Base-by-base conservation (phyloP, 2,888 invertebrate species). In the Blastobasis lacticolella region DNA sequence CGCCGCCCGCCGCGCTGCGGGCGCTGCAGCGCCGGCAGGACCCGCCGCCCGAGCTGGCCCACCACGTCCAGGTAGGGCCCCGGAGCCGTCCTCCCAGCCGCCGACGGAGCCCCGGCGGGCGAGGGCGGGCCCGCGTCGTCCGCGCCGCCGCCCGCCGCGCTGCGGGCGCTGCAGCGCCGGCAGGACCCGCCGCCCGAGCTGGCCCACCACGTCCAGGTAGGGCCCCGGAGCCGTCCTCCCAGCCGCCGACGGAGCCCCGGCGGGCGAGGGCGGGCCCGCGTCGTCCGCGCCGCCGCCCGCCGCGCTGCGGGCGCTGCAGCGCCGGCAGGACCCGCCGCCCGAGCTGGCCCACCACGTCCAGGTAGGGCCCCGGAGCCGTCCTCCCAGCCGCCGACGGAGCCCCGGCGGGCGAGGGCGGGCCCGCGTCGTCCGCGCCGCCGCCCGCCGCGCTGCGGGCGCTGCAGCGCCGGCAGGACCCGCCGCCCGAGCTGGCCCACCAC, bases 1-100 rank as follows among this genome's bases (percentile, higher is more conserved):
- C 84, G 57, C 84, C 86, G 49, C 84, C 86, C 56, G 76, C 68
- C 43, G 81, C 87, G 54, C 71, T 86, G 57, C 67, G 60, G 4
- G 75, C 78, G 57, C 68, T 86, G 62, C 85, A 82, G 64, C 63
- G 75, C 0, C 69, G 83, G 5, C 50, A 52, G 51, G 81, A 71
- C 50, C 50, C 76, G 38, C 75, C 79, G 0, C 76, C 77, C 6
- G 77, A 74, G 51, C 63, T 85, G 53, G 71, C 64, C 45, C 63
- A 60, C 61, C 48, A 68, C 42, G 53, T 85, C 45, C 87, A 84
- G 81, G 86, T 83, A 49, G 5, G 46, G 23, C 4, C 9, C 6
- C 7, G 7, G 9, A 10, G 9, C 4, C 6, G 7, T 7, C 6
- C 23, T 5, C 8, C 23, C 7, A 10, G 10, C 44, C 4, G 10